A percentile compares a stretch with the other conserved stretches of the same genome.
Evolutionary conservation across 2,888 invertebrate species (phyloP).

Genomic region (Lasius fuliginosus): DNA sequence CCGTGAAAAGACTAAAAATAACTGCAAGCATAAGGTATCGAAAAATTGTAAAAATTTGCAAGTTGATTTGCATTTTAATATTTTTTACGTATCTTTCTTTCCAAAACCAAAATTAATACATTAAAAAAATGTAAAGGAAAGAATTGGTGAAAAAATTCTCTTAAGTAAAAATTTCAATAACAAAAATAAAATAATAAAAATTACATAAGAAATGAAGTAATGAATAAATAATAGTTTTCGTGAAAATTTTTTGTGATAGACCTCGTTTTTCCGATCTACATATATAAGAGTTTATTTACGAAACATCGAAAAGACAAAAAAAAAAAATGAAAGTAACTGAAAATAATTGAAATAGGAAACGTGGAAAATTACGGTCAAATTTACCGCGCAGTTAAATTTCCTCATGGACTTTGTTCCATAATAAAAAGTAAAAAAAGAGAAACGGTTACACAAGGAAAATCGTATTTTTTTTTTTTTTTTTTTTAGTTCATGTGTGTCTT

Average conservation of each 20-base stretch:
- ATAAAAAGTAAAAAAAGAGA: slow-evolving; percentile 12
- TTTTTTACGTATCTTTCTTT: background rate
- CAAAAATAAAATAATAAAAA: background rate
- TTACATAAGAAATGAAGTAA: no score
- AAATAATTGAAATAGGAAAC: slow-evolving; percentile 9
- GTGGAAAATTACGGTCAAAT: background rate
- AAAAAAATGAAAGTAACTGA: slow-evolving; percentile 7
- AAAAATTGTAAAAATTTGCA: background rate
- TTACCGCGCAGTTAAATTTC: slow-evolving; percentile 23
- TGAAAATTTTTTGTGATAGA: background rate
- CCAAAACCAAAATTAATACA: background rate
- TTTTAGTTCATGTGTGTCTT: slow-evolving; percentile 35
- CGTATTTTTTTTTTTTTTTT: slow-evolving; percentile 20
- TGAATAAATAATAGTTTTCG: background rate
- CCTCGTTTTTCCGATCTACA: background rate
- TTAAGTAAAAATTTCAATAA: background rate
- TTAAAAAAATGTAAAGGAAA: background rate
- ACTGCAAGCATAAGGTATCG: background rate
- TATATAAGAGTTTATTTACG: background rate
- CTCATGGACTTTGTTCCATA: background rate
- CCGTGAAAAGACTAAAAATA: background rate
- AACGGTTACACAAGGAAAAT: slow-evolving; percentile 28
- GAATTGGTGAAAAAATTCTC: background rate
- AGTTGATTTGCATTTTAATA: background rate
- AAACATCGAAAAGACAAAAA: background rate